Base-by-base conservation (phyloP, 2,113 vertebrate genomes). In the Nycticebus coucang region DNA sequence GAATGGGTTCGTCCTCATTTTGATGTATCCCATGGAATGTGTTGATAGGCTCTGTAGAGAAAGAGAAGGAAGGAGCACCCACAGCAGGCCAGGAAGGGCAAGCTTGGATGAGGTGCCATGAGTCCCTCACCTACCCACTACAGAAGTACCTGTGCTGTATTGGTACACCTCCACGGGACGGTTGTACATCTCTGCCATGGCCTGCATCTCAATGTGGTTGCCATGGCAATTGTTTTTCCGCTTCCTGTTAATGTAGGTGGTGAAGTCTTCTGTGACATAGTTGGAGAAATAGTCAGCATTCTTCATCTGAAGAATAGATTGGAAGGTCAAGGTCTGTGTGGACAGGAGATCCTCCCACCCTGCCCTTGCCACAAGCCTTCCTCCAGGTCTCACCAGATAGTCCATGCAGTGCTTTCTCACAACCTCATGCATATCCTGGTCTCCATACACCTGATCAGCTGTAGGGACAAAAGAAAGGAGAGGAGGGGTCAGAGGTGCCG, bases 161-260 rank as follows among this genome's bases (percentile, higher is more conserved):
- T 99, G 99, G 97, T 99, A 99, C 93, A 99, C 99, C 97, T 99
- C 99, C 95, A 99, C 99, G 0, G 99, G 99, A 60, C 99, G 98
- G 98, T 99, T 99, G 98, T 99, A 99, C 99, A 99, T 99, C 98
- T 99, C 99, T 0, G 99, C 99, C 99, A 99, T 99, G 85, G 99
- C 99, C 98, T 99, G 99, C 99, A 99, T 99, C 98, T 99, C 99
- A 33, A 99, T 99, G 98, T 99, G 99, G 98, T 99, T 99, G 68
- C 99, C 99, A 0, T 99, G 99, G 97, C 99, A 99, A 66, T 99
- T 99, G 98, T 99, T 99, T 99, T 99, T 99, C 97, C 99, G 99
- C 97, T 99, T 99, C 94, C 99, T 98, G 98, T 99, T 99, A 98
- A 99, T 99, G 98, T 99, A 99, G 94, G 99, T 99, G 98, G 99